A percentile compares a stretch with the other conserved stretches of the same genome.
Evolutionary conservation across 2,113 vertebrate species (phyloP).

Genomic region (Redunca redunca): DNA sequence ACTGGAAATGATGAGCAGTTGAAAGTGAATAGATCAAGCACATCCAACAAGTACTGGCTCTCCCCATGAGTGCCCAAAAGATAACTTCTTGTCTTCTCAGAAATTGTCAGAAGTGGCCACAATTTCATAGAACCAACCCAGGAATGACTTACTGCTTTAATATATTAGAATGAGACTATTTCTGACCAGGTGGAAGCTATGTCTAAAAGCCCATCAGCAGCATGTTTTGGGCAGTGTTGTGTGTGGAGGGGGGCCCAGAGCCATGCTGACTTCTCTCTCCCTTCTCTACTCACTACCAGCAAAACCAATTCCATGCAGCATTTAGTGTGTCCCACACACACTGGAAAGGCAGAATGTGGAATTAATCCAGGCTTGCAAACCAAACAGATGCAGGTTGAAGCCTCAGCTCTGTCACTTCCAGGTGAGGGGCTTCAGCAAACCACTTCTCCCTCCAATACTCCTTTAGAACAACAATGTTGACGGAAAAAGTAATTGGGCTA

Average conservation of each 20-base stretch:
- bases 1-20: not conserved
- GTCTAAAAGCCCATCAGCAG: not conserved
- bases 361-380: not conserved
- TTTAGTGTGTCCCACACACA: fast-evolving
- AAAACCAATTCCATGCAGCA: not conserved
- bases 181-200: not conserved
- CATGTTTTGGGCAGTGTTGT: not conserved
- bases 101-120: not conserved
- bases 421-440: not conserved
- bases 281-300: not conserved
- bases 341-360: not conserved
- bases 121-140: not conserved
- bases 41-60: fast-evolving
- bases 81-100: not conserved
- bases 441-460: not conserved
- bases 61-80: no score
- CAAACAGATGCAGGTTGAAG: not conserved
- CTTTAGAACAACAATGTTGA: not conserved
- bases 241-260: fast-evolving
- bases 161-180: not conserved
- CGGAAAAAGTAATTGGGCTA: not conserved
- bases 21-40: not conserved
- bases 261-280: not conserved
- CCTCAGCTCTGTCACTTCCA: not conserved
- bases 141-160: not conserved